Conservation (phyloP, 2,113 vertebrate species). For the Thinocorus orbignyianus region DNA sequence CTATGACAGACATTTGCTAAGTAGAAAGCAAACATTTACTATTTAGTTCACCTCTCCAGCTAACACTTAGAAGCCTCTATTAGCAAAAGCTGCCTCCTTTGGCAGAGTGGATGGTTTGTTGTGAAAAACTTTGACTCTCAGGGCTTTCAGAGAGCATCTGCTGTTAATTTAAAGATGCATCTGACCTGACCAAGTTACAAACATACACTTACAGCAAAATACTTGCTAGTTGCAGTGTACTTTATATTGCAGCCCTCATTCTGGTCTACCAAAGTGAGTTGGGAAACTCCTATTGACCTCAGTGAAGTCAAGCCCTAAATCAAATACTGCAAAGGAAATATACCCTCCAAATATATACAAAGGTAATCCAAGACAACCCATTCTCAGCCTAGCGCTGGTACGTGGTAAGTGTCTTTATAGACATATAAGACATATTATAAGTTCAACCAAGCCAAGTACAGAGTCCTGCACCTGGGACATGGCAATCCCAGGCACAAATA, state of each 20-base stretch:
- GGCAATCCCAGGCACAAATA: too few species aligned
- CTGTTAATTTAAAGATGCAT: neutral
- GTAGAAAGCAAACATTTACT: conserved; percentile 27
- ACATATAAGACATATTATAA: too few species aligned
- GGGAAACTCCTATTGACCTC: neutral
- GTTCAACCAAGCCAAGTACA: too few species aligned
- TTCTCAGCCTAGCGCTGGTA: neutral
- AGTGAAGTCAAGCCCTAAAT: neutral
- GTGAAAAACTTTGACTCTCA: neutral
- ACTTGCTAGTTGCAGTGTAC: accelerated
- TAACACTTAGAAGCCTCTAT: neutral
- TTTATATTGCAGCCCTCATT: neutral
- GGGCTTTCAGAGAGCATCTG: neutral
- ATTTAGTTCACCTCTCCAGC: conserved; percentile 1
- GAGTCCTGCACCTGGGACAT: too few species aligned
- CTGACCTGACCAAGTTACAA: neutral
- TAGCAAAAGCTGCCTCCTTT: conserved; percentile 3
- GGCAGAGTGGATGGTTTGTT: neutral
- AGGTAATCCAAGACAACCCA: neutral
- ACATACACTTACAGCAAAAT: too few species aligned
- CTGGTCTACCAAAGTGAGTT: neutral
- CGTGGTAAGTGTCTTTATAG: neutral
- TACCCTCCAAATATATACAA: accelerated
- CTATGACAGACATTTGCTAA: conserved; percentile 51
- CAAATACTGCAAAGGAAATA: neutral